phyloP scores from a whole-genome alignment of 2,113 vertebrate genomes.

The Erinaceus europaeus region DNA sequence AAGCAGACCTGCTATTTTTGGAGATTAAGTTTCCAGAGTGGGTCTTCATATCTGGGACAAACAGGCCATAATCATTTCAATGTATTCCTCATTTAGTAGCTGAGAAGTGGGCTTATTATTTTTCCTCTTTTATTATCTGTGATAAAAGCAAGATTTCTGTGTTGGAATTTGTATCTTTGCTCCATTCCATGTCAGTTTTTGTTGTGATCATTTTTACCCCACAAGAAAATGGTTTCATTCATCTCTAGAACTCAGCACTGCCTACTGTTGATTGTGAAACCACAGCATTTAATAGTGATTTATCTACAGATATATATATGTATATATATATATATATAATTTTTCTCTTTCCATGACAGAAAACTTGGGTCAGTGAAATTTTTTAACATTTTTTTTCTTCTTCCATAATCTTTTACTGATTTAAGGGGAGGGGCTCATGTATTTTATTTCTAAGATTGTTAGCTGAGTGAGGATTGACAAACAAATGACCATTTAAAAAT shows the following conservation, averaged over 20 bases:
- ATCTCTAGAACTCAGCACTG: constrained; percentile 61
- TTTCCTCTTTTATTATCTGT: background rate
- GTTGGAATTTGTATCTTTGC: constrained; percentile 57
- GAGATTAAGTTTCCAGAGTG: constrained; percentile 20
- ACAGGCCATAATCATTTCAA: background rate
- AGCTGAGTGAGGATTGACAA: background rate
- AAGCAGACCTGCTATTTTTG: constrained; percentile 36
- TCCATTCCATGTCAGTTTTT: constrained; percentile 58
- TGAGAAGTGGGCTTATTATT: background rate
- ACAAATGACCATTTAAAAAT: constrained; percentile 32
- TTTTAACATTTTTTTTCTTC: background rate
- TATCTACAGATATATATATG: constrained; percentile 30
- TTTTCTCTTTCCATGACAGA: constrained; percentile 11
- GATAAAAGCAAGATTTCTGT: background rate
- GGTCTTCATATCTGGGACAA: constrained; percentile 9
- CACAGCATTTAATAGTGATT: constrained; percentile 57
- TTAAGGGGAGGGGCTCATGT: background rate
- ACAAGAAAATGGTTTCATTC: constrained; percentile 44
- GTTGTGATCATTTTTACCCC: constrained; percentile 38
- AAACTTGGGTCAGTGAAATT: constrained; percentile 15
- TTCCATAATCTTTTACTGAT: background rate
- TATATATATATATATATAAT: background rate
- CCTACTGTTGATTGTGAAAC: constrained; percentile 52
- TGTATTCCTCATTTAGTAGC: constrained; percentile 8
- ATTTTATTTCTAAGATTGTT: constrained; percentile 23